phyloP scores from a whole-genome alignment of 1,140 invertebrate genomes.

The Glomeris maerens region DNA sequence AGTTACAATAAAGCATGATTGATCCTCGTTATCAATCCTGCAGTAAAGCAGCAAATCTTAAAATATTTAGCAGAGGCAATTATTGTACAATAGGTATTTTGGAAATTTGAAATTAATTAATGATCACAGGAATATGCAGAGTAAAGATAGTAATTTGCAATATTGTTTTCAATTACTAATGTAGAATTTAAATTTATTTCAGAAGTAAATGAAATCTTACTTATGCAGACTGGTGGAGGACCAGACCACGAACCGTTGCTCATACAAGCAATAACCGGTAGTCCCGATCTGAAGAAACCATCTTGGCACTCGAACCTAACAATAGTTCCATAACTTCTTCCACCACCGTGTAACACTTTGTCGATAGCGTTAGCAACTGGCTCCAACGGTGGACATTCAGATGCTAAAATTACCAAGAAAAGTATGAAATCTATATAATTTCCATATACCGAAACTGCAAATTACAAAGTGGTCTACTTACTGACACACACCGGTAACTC shows the following conservation, averaged over 20 bases:
- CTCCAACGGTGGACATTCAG: conserved; percentile 75
- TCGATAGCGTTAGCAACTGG: conserved; percentile 77
- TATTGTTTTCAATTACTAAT: conserved; percentile 1
- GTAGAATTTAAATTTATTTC: neutral
- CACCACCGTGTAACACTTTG: conserved; percentile 79
- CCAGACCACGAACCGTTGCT: conserved; percentile 93
- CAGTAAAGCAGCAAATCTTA: too few relatives aligned
- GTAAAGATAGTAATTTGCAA: too few relatives aligned
- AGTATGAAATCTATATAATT: neutral
- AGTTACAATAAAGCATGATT: neutral
- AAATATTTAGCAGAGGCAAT: too few relatives aligned
- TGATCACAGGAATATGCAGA: too few relatives aligned
- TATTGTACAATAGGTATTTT: too few relatives aligned
- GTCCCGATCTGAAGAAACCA: conserved; percentile 74
- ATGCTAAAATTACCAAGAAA: conserved; percentile 44
- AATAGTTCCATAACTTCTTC: conserved; percentile 87
- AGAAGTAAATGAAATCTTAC: conserved; percentile 35
- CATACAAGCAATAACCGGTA: conserved; percentile 84
- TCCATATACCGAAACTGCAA: neutral
- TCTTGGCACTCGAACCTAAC: conserved; percentile 86
- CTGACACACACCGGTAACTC: conserved; percentile 74
- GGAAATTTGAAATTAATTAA: too few relatives aligned
- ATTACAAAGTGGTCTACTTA: conserved; percentile 27
- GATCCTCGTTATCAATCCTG: neutral
- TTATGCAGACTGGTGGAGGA: conserved; percentile 70